A percentile compares a stretch with the other conserved stretches of the same genome.
These are phyloP conservation scores for Heliconius cydno DNA, from an alignment of 2,888 invertebrate genomes.

Conservation along the genomic window DNA sequence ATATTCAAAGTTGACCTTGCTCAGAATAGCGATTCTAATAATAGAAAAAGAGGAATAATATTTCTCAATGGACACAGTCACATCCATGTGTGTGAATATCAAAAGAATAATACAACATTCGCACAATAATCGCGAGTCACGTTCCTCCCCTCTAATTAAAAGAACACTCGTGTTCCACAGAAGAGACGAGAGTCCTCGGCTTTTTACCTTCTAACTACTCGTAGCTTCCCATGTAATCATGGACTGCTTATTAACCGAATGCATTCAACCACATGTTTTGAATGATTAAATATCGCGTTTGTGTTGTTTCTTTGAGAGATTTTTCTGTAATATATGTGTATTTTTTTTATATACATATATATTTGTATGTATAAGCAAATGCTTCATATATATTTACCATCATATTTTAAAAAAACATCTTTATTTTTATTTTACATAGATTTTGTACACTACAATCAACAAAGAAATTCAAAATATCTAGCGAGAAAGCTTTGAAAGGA, in stretches of 20 bases:
- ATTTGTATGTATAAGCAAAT: too few relatives aligned
- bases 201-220: conserved; percentile 38
- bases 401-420: not conserved
- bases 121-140: conserved; percentile 36
- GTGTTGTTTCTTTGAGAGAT: not conserved
- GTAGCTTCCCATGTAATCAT: conserved; percentile 35
- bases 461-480: conserved; percentile 2
- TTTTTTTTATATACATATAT: not conserved
- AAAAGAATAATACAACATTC: conserved; percentile 34
- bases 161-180: conserved; percentile 32
- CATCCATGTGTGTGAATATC: conserved; percentile 21
- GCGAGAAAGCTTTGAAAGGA: not conserved
- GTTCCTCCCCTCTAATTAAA: conserved; percentile 37
- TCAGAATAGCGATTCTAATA: not conserved
- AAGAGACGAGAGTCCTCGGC: conserved; percentile 32
- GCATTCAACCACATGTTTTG: conserved; percentile 17
- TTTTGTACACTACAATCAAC: not conserved
- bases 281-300: conserved; percentile 18
- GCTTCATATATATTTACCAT: too few relatives aligned
- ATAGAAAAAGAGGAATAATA: conserved; percentile 5
- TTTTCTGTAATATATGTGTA: not conserved
- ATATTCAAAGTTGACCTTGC: conserved; percentile 10
- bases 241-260: conserved; percentile 32
- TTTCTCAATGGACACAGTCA: conserved; percentile 14
- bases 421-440: not conserved